Base-by-base conservation (phyloP, 2,888 invertebrate species). In the Apotomis capreana region DNA sequence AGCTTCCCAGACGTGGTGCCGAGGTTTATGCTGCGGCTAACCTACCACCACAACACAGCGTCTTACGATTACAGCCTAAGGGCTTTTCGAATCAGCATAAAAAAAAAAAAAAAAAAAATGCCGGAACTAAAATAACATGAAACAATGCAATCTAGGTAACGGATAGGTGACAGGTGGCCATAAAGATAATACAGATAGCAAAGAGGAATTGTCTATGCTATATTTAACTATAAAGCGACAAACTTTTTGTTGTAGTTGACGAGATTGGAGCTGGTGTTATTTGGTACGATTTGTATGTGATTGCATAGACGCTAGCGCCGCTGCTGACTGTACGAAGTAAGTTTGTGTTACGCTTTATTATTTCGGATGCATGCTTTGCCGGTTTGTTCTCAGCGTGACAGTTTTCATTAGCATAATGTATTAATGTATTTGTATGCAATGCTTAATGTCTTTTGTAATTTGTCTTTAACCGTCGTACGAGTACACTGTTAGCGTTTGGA, bases 141-240 rank as follows among this genome's bases (percentile, higher is more conserved):
- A 68, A 61, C 46, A 57, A 15, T 61, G 36, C 36, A n/a, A 37
- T 44, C n/a, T 40, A 13, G 54, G 13, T 64, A 36, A 62, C 36
- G 15, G 12, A 54, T 68, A 68, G 36, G 40, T 69, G 69, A 69
- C 69, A 63, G 69, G 69, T 69, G 63, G 62, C 26, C 58, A 69
- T 69, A 63, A 63, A 69, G 69, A 69, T 62, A 26, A 9, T 55
- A 69, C 54, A 57, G 51, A 69, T 61, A 40, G 55, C 69, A 69
- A 40, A 62, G 55, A 69, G 55, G 55, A 62, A 69, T 62, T 55
- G 61, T 62, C 49, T 62, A 62, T 55, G 61, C 69, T 69, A 69
- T 55, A 69, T 69, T 62, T 69, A 69, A 62, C 61, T 69, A 6
- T 55, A 55, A 55, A 55, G 10, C 49, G 6, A 46, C 61, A 55